Conservation (phyloP, 2,888 invertebrate genomes). For the Torymus texanus region DNA sequence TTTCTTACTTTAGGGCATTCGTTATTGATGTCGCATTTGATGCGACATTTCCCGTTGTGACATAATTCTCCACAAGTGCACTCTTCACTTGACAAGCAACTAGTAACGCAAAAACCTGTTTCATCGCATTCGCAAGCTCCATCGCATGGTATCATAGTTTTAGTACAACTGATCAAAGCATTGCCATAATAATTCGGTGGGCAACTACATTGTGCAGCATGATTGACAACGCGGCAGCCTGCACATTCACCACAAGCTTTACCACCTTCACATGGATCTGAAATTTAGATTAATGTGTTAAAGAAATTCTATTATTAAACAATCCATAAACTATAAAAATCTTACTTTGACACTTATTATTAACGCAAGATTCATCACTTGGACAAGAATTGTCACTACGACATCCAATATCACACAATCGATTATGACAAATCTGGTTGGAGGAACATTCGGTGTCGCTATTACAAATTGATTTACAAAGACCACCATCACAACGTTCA, state of each 20-base stretch:
- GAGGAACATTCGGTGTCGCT: slow-evolving; percentile 87
- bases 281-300: background rate
- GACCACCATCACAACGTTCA: slow-evolving; percentile 89
- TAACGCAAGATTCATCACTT: slow-evolving; percentile 85
- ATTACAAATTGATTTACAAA: slow-evolving; percentile 90
- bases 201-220: slow-evolving; percentile 91
- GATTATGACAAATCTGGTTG: slow-evolving; percentile 90
- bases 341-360: slow-evolving; percentile 87
- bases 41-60: slow-evolving; percentile 83
- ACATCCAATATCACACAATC: slow-evolving; percentile 91
- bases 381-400: slow-evolving; percentile 88
- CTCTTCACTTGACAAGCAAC: slow-evolving; percentile 81
- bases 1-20: slow-evolving; percentile 79
- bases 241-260: slow-evolving; percentile 90
- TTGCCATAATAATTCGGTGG: slow-evolving; percentile 88
- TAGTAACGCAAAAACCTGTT: slow-evolving; percentile 85
- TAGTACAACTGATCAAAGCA: slow-evolving; percentile 86
- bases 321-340: background rate
- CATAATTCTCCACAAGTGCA: slow-evolving; percentile 91
- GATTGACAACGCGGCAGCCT: slow-evolving; percentile 87
- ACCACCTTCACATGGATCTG: slow-evolving; percentile 86
- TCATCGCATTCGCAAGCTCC: slow-evolving; percentile 88
- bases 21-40: slow-evolving; percentile 82
- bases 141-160: slow-evolving; percentile 84
- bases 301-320: background rate